Evolutionary conservation across 2,797 vertebrate genomes (phyloP).

Genomic region (Echiichthys vipera): DNA sequence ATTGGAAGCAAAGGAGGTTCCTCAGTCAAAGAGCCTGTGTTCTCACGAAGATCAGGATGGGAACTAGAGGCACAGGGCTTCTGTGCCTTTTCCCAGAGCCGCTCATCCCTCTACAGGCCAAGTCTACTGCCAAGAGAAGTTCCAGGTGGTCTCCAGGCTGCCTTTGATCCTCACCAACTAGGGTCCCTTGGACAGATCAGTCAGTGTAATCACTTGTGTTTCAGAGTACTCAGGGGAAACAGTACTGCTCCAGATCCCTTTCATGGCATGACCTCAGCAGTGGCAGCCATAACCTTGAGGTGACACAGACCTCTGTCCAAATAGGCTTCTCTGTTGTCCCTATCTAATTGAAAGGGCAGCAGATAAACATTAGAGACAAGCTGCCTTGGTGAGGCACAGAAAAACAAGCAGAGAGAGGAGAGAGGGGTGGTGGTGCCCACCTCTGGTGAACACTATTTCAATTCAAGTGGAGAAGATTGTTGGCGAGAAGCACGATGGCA

Average conservation of each 20-base stretch:
- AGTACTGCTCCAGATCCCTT: constrained; percentile 79
- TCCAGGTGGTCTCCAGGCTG: constrained; percentile 77
- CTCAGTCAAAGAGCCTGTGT: constrained; percentile 66
- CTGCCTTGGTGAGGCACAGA: constrained; percentile 56
- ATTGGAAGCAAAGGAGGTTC: constrained; percentile 52
- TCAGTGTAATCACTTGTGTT: constrained; percentile 79
- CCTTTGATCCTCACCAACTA: constrained; percentile 79
- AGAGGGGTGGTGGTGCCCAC: constrained; percentile 62
- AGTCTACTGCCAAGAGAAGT: constrained; percentile 70
- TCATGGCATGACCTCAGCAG: constrained; percentile 80
- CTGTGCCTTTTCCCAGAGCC: constrained; percentile 73
- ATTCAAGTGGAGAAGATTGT: constrained; percentile 67
- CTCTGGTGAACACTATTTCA: constrained; percentile 70
- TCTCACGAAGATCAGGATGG: constrained; percentile 80
- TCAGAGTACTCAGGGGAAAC: constrained; percentile 76
- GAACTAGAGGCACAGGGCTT: constrained; percentile 64
- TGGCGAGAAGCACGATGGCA: constrained; percentile 64
- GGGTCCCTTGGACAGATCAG: constrained; percentile 74
- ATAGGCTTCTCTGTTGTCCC: constrained; percentile 79
- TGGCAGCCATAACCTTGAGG: constrained; percentile 70
- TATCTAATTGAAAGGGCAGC: constrained; percentile 84
- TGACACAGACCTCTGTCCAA: constrained; percentile 75
- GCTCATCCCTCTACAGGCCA: constrained; percentile 60
- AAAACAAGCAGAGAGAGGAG: constrained; percentile 63
- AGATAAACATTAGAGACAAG: constrained; percentile 82